These are phyloP conservation scores for Semibalanus balanoides DNA, from an alignment of 1,140 invertebrate species.

Conservation along the genomic window DNA sequence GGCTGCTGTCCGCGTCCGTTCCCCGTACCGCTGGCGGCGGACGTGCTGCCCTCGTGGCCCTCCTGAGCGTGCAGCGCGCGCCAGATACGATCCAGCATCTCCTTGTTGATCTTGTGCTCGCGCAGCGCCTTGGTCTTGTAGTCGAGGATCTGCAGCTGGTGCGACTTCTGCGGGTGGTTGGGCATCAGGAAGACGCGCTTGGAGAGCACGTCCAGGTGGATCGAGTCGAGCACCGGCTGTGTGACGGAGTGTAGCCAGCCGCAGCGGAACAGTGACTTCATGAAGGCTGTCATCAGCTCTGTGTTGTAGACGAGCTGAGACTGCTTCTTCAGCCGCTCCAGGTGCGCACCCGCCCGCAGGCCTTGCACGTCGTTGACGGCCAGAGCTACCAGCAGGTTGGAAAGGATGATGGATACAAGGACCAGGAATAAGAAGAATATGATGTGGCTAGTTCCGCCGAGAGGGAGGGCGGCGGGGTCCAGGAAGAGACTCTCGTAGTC, in stretches of 20 bases:
- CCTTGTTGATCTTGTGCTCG: slow-evolving; percentile 5
- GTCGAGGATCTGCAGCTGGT: slow-evolving; percentile 3
- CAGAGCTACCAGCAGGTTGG: slow-evolving; percentile 45
- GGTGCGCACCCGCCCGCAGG: slow-evolving; percentile 37
- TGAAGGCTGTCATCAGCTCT: slow-evolving; percentile 22
- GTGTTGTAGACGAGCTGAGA: slow-evolving; percentile 31
- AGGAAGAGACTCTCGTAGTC: slow-evolving; percentile 35
- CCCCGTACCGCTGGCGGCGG: neutral
- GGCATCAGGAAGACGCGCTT: slow-evolving; percentile 15
- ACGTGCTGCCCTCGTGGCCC: neutral
- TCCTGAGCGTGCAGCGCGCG: neutral
- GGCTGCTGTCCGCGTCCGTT: neutral
- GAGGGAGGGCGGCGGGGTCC: slow-evolving; percentile 15
- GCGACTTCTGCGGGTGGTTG: slow-evolving; percentile 16
- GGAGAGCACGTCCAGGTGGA: neutral
- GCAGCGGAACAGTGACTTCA: slow-evolving; percentile 15
- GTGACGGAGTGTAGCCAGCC: neutral
- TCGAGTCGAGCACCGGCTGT: neutral
- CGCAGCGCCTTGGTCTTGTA: neutral
- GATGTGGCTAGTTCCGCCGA: slow-evolving; percentile 26
- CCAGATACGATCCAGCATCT: neutral
- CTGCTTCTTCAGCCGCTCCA: slow-evolving; percentile 31
- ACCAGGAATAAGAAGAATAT: slow-evolving; percentile 44
- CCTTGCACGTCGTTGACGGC: slow-evolving; percentile 45
- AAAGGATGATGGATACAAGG: slow-evolving; percentile 45